Conservation (phyloP, 2,113 vertebrate genomes). For the Ammodytes dubius region DNA sequence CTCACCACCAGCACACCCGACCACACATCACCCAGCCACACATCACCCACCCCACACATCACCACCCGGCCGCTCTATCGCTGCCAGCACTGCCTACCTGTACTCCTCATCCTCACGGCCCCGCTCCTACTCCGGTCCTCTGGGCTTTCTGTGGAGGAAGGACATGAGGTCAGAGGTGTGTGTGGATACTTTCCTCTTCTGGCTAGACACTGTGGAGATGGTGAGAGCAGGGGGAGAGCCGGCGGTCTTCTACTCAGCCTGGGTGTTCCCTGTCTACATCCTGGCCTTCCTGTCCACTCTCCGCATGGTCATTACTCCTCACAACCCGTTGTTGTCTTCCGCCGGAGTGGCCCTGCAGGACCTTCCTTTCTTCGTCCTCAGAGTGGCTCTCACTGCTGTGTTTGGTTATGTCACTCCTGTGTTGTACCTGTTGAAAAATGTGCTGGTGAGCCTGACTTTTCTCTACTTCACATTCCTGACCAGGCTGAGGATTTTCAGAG, state of each 20-base stretch:
- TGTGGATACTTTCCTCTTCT: constrained; percentile 83
- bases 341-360: constrained; percentile 85
- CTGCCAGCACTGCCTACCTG: constrained; percentile 55
- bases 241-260: constrained; percentile 77
- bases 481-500: constrained; percentile 76
- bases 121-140: constrained; percentile 48
- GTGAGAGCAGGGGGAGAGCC: constrained; percentile 80
- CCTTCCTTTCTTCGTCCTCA: constrained; percentile 85
- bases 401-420: constrained; percentile 85
- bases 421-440: constrained; percentile 86
- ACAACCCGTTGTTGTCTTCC: constrained; percentile 74
- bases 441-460: constrained; percentile 81
- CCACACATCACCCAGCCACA: not conserved
- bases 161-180: constrained; percentile 82
- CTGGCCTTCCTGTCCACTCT: constrained; percentile 84
- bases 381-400: constrained; percentile 78
- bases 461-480: constrained; percentile 86
- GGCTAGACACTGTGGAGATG: constrained; percentile 89
- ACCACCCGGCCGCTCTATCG: not conserved
- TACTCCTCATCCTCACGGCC: constrained; percentile 65
- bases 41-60: constrained; percentile 5
- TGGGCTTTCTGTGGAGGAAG: constrained; percentile 67
- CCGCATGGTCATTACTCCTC: constrained; percentile 78
- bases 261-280: constrained; percentile 86
- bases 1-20: not conserved